Evolutionary conservation across 2,797 vertebrate species (phyloP).

Genomic region (Onychomys leucogaster): DNA sequence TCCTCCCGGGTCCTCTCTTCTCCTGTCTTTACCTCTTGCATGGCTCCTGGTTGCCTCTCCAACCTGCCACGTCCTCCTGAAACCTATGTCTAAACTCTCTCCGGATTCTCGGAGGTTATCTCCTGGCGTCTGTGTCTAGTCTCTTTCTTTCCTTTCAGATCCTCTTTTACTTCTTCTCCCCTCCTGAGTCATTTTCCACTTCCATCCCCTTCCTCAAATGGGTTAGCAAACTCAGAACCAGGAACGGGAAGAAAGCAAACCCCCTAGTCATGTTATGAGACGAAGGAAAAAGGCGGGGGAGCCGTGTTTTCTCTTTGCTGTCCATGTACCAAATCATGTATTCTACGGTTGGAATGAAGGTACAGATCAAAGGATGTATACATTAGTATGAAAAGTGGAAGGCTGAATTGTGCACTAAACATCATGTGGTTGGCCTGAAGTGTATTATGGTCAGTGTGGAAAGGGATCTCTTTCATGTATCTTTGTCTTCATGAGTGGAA

Average conservation of each 20-base stretch:
- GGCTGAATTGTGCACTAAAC: neutral
- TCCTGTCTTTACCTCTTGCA: no score
- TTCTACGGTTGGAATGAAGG: neutral
- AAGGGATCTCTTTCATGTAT: neutral
- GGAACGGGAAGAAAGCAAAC: neutral
- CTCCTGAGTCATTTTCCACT: neutral
- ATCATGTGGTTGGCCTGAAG: neutral
- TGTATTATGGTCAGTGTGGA: neutral
- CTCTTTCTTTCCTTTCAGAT: neutral
- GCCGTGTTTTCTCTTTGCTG: neutral
- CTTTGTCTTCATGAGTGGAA: neutral
- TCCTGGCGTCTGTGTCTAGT: neutral
- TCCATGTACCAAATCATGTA: neutral
- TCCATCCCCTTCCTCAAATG: neutral
- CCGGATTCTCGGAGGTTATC: neutral
- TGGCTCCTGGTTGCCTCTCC: neutral
- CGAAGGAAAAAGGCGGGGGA: neutral
- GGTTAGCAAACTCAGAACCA: conserved; percentile 1
- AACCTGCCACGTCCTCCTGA: neutral
- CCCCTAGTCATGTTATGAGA: neutral
- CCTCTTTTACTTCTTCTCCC: neutral
- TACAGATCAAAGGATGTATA: neutral
- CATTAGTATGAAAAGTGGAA: neutral
- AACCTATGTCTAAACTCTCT: neutral
- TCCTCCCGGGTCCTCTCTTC: neutral